Evolutionary conservation across 1,140 invertebrate genomes (phyloP).

Genomic region (Paracyclopina nana): DNA sequence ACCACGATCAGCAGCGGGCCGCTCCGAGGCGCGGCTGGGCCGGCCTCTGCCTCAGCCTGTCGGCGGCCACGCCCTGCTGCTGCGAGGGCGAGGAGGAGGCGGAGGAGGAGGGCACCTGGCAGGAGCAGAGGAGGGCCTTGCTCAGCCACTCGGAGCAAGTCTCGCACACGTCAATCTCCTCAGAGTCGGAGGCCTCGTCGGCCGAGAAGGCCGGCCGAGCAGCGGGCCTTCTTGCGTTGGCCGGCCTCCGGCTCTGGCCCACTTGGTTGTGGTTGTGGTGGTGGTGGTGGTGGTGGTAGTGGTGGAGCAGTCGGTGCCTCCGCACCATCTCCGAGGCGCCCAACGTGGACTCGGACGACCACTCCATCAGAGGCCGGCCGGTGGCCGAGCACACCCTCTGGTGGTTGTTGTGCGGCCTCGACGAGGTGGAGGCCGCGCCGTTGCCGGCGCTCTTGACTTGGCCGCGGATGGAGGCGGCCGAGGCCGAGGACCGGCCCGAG

Average conservation of each 20-base stretch:
- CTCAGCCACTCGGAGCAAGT: background rate
- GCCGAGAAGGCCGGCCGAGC: background rate
- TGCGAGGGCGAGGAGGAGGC: no score
- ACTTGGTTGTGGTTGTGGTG: background rate
- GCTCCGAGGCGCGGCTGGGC: no score
- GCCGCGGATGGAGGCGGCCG: background rate
- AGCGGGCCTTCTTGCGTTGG: background rate
- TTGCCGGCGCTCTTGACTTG: background rate
- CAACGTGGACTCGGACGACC: background rate
- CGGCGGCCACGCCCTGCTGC: no score
- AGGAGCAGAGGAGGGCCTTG: background rate
- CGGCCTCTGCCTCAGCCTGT: no score
- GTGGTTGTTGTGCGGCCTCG: background rate
- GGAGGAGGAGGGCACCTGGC: conserved; percentile 1
- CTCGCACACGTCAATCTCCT: background rate
- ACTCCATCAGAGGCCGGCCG: background rate
- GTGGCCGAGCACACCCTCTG: no score
- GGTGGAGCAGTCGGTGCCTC: background rate
- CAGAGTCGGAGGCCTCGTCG: background rate
- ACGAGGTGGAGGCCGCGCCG: background rate
- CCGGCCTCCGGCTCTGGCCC: background rate
- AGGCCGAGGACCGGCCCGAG: background rate
- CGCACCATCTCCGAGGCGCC: background rate
- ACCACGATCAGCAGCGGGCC: no score
- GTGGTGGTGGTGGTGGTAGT: background rate